These are phyloP conservation scores for Platanista minor DNA, from an alignment of 2,113 vertebrate species.

Conservation along the genomic window DNA sequence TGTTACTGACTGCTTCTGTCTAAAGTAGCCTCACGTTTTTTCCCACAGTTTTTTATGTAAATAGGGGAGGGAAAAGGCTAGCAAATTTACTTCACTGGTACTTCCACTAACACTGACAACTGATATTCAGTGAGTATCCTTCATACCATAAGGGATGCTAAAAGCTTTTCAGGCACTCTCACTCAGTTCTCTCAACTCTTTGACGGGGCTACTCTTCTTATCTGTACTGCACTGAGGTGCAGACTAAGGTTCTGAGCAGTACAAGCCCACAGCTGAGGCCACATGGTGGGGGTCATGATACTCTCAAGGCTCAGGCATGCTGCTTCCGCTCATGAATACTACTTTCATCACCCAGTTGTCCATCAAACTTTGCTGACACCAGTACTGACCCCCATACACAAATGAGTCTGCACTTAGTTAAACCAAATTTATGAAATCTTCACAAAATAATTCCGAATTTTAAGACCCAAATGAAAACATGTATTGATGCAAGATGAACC, in stretches of 20 bases:
- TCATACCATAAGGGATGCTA: not conserved
- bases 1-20: not conserved
- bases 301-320: not conserved
- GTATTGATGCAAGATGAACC: not conserved
- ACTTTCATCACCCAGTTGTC: not conserved
- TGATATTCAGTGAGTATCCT: not conserved
- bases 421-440: not conserved
- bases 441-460: not conserved
- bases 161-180: not conserved
- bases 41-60: not conserved
- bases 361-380: not conserved
- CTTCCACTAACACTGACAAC: not conserved
- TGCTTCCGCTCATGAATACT: not conserved
- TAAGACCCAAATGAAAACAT: not conserved
- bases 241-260: not conserved
- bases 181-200: not conserved
- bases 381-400: not conserved
- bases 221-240: not conserved
- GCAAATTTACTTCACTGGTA: not conserved
- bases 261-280: not conserved
- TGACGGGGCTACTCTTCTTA: not conserved
- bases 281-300: not conserved
- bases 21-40: not conserved
- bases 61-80: not conserved
- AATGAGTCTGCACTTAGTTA: not conserved